Evolutionary conservation across 37 sponge, comb jelly and placozoan genomes (phyloP).

Genomic region (Chondrosia reniformis): DNA sequence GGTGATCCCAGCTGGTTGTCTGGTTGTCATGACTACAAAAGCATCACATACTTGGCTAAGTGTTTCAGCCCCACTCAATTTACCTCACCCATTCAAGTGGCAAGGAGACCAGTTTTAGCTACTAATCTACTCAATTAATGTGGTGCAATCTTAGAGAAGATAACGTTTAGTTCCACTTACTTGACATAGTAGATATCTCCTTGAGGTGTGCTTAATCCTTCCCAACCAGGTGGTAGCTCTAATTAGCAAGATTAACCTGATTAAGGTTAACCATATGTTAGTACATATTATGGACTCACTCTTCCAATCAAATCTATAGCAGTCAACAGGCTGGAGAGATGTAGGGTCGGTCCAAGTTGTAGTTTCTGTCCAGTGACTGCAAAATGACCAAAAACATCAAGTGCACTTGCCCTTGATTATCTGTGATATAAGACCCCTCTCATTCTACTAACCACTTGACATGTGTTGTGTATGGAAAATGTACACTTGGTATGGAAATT

Average conservation of each 20-base stretch:
- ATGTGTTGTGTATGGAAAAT: too few relatives aligned
- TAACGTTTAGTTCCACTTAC: constrained; percentile 40
- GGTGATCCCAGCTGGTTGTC: constrained; percentile 75
- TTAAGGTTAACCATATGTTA: not conserved
- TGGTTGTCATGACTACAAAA: constrained; percentile 71
- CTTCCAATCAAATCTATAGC: constrained; percentile 61
- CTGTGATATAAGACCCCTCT: not conserved
- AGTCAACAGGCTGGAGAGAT: constrained; percentile 21
- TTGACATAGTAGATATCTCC: constrained; percentile 75
- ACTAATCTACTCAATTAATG: too few relatives aligned
- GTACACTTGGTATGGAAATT: too few relatives aligned
- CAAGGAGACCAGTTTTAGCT: too few relatives aligned
- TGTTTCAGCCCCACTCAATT: not conserved
- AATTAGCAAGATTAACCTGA: not conserved
- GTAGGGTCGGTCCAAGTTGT: constrained; percentile 70
- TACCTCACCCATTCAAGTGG: too few relatives aligned
- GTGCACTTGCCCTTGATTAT: not conserved
- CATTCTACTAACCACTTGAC: too few relatives aligned
- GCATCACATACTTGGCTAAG: not conserved
- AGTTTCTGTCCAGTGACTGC: constrained; percentile 59
- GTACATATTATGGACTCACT: constrained; percentile 10
- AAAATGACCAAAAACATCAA: not conserved
- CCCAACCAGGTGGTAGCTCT: constrained; percentile 70
- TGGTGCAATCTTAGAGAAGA: too few relatives aligned
- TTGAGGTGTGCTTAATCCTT: constrained; percentile 27